These are phyloP conservation scores for Melinopterus prodromus DNA, from an alignment of 2,888 invertebrate genomes.

Conservation along the genomic window DNA sequence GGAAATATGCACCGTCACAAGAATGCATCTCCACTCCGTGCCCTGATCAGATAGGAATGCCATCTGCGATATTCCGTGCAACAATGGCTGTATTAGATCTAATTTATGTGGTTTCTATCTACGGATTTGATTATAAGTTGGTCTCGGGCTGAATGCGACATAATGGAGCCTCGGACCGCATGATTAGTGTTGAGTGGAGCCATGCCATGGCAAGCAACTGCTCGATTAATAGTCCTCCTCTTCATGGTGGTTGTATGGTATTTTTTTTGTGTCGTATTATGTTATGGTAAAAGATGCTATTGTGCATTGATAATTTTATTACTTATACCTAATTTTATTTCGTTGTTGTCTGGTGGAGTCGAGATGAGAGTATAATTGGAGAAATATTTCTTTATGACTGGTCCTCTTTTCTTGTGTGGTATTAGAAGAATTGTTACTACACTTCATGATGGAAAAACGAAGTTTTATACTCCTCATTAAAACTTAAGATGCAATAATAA, in stretches of 20 bases:
- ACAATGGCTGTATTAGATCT: constrained; percentile 22
- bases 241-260: background rate
- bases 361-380: background rate
- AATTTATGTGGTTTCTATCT: constrained; percentile 24
- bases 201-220: background rate
- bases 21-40: background rate
- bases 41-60: constrained; percentile 22
- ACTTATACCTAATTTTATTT: background rate
- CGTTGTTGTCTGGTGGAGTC: background rate
- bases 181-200: background rate
- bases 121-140: constrained; percentile 18
- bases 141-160: background rate
- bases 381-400: background rate
- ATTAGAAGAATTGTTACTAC: too few relatives aligned
- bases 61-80: constrained; percentile 25
- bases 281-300: background rate
- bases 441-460: too few relatives aligned
- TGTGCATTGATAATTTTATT: background rate
- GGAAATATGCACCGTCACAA: constrained; percentile 4
- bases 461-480: too few relatives aligned
- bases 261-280: background rate
- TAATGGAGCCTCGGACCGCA: background rate
- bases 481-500: too few relatives aligned
- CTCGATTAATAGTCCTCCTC: background rate
- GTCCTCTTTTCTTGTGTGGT: too few relatives aligned